Base-by-base conservation (phyloP, 2,888 invertebrate species). In the Pteria penguin region DNA sequence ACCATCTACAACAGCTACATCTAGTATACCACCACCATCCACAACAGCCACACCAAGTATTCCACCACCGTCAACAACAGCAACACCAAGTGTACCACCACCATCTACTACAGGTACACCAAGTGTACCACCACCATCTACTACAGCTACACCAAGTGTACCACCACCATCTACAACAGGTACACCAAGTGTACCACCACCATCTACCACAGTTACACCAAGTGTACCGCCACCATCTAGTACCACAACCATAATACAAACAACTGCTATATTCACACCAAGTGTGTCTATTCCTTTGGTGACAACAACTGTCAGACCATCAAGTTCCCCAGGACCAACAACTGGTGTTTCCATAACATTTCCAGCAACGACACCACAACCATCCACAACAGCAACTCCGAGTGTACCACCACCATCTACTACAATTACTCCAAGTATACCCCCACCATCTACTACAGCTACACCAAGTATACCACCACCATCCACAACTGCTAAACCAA, bases 171-270 rank as follows among this genome's bases (percentile, higher is more conserved):
- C 68, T 3, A 55, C 58, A 26, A 58, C 33, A 26, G n/a, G 57
- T 26, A 68, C 52, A 33, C 11, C 24, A n/a, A n/a, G n/a, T n/a
- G n/a, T n/a, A n/a, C n/a, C 45, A 36, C 45, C 61, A 0, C 27
- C 61, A 11, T 31, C 29, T 14, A 18, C 31, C 11, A 29, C 61
- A 29, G n/a, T n/a, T n/a, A n/a, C n/a, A n/a, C n/a, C n/a, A n/a
- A n/a, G n/a, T n/a, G n/a, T n/a, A 66, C 31, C 66, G 27, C 52
- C 52, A 27, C 22, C 52, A 54, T 24, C 68, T n/a, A n/a, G n/a
- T n/a, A n/a, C n/a, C 1, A 55, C 58, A 26, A 58, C 33, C 14
- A 14, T 58, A 29, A 68, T 32, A 33, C 11, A 11, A 36, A 5
- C 45, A 36, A 11, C 45, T 36, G 14, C 45, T 11, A 36, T 14